Percentiles rank a stretch among this genome's conserved stretches.
phyloP scores from a whole-genome alignment of 2,888 invertebrate species.

The Synanthedon myopaeformis region DNA sequence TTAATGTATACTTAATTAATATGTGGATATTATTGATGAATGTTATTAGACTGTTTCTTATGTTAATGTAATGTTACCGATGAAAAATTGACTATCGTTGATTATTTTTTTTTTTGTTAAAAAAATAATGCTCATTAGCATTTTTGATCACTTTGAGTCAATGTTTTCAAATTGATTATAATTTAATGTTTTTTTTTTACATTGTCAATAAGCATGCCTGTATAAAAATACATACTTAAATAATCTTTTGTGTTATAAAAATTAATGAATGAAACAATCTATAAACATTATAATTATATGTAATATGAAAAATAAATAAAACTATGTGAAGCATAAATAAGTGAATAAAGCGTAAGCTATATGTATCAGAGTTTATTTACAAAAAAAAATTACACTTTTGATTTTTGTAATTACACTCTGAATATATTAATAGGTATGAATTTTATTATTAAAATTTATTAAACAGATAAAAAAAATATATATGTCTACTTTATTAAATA shows the following conservation, averaged over 20 bases:
- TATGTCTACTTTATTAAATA: conserved; percentile 7
- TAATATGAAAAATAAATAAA: conserved; percentile 22
- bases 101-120: no score
- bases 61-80: background rate
- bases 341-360: conserved; percentile 38
- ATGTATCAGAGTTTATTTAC: conserved; percentile 18
- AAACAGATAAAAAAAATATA: background rate
- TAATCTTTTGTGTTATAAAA: conserved; percentile 16
- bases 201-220: conserved; percentile 24
- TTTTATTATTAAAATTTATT: no score
- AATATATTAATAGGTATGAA: background rate
- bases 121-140: no score
- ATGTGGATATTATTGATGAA: background rate
- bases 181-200: conserved; percentile 4
- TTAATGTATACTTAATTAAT: background rate
- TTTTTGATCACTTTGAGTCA: no score
- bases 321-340: conserved; percentile 27
- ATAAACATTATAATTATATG: conserved; percentile 31
- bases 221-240: conserved; percentile 7
- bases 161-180: background rate
- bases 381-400: conserved; percentile 4
- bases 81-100: no score
- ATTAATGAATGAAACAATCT: conserved; percentile 49
- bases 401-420: conserved; percentile 11
- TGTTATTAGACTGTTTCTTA: conserved; percentile 17